phyloP scores from a whole-genome alignment of 2,888 invertebrate species.

The Dione juno region DNA sequence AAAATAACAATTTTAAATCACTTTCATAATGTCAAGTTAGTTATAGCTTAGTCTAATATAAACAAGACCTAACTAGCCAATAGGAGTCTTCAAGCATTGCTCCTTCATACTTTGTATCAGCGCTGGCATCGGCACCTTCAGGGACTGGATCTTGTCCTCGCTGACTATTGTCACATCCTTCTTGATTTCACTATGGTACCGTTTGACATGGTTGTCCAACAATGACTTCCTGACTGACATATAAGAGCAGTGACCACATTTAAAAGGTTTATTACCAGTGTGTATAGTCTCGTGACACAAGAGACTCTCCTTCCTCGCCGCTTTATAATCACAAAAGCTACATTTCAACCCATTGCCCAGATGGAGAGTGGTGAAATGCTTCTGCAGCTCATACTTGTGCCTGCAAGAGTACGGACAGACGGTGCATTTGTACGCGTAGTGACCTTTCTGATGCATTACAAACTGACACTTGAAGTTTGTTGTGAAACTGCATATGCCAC shows the following conservation, averaged over 20 bases:
- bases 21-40: not conserved
- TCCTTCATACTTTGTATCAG: conserved; percentile 26
- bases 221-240: conserved; percentile 57
- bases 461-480: conserved; percentile 64
- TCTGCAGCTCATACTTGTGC: conserved; percentile 63
- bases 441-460: conserved; percentile 63
- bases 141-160: conserved; percentile 57
- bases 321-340: conserved; percentile 60
- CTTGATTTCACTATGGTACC: conserved; percentile 54
- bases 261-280: conserved; percentile 64
- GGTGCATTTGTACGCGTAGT: conserved; percentile 60
- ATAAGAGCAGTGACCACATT: conserved; percentile 61
- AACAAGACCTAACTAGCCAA: not conserved
- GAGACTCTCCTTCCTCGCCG: conserved; percentile 59
- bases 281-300: conserved; percentile 63
- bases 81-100: conserved; percentile 9
- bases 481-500: conserved; percentile 56
- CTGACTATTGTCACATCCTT: conserved; percentile 52
- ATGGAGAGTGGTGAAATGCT: conserved; percentile 59
- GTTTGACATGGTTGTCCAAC: conserved; percentile 58
- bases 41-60: not conserved
- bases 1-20: not conserved
- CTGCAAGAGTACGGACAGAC: conserved; percentile 60
- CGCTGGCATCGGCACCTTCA: conserved; percentile 51
- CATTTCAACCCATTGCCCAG: conserved; percentile 63